Conservation (phyloP, 2,113 vertebrate genomes). For the Gorsachius goisagi region DNA sequence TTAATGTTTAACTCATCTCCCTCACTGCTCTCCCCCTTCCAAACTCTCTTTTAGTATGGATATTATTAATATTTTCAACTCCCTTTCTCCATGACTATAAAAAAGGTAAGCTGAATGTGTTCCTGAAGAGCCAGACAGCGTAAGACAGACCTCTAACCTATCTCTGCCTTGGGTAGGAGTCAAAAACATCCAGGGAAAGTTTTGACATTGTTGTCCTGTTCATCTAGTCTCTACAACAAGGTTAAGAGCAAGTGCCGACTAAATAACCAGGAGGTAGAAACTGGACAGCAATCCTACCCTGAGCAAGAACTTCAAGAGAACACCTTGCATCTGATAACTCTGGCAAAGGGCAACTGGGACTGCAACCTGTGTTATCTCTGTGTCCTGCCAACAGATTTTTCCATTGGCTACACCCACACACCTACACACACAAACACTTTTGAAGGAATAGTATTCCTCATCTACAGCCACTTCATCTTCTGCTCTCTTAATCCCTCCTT, state of each 20-base stretch:
- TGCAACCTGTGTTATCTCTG: background rate
- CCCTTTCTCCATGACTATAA: background rate
- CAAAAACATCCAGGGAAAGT: background rate
- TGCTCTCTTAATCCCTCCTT: background rate
- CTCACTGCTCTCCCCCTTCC: background rate
- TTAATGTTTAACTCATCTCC: background rate
- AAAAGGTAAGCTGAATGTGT: background rate
- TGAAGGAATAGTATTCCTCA: background rate
- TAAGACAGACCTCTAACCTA: background rate
- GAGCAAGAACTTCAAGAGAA: background rate
- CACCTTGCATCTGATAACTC: background rate
- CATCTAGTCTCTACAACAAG: background rate
- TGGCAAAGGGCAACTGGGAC: background rate
- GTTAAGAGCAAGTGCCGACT: background rate
- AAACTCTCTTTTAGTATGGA: background rate
- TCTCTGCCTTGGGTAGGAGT: background rate
- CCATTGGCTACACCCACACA: background rate
- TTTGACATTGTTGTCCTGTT: background rate
- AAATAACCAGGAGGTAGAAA: background rate
- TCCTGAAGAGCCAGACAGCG: background rate
- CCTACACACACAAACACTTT: background rate
- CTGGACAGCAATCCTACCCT: background rate
- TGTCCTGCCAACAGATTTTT: background rate
- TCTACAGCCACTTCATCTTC: background rate
- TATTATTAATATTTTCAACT: background rate